These are phyloP conservation scores for Ambastaia sidthimunki DNA, from an alignment of 2,797 vertebrate genomes.

Conservation along the genomic window DNA sequence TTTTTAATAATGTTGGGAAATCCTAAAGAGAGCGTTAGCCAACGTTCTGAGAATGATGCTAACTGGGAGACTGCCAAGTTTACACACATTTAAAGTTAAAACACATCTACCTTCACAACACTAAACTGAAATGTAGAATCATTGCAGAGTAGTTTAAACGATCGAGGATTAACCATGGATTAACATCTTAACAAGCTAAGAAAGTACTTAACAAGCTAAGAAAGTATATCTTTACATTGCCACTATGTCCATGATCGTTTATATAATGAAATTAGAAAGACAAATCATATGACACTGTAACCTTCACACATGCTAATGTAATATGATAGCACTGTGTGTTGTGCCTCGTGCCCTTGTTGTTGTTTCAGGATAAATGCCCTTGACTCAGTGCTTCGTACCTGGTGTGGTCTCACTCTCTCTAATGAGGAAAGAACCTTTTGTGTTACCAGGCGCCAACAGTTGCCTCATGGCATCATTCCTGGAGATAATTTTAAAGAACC, in stretches of 20 bases:
- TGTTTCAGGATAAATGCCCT: background rate
- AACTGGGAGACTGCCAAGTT: too few relatives aligned
- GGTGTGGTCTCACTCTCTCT: constrained; percentile 91
- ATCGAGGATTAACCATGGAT: too few relatives aligned
- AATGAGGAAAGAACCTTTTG: constrained; percentile 91
- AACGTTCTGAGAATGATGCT: too few relatives aligned
- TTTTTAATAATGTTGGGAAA: too few relatives aligned
- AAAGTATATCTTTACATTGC: background rate
- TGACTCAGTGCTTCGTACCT: constrained; percentile 72
- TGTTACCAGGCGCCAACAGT: constrained; percentile 90
- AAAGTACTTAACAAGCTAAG: background rate
- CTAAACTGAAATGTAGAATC: background rate
- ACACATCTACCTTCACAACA: too few relatives aligned
- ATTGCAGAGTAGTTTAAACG: too few relatives aligned
- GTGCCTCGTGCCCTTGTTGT: background rate
- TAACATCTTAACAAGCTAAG: too few relatives aligned
- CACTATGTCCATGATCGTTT: too few relatives aligned
- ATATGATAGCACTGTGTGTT: background rate
- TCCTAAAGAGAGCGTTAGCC: too few relatives aligned
- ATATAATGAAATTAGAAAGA: too few relatives aligned
- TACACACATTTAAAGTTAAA: too few relatives aligned
- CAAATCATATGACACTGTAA: too few relatives aligned
- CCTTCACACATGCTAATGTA: background rate
- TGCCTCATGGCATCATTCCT: constrained; percentile 91
- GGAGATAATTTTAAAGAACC: constrained; percentile 92